These are phyloP conservation scores for Thermophis baileyi DNA, from an alignment of 2,113 vertebrate genomes.

Conservation along the genomic window DNA sequence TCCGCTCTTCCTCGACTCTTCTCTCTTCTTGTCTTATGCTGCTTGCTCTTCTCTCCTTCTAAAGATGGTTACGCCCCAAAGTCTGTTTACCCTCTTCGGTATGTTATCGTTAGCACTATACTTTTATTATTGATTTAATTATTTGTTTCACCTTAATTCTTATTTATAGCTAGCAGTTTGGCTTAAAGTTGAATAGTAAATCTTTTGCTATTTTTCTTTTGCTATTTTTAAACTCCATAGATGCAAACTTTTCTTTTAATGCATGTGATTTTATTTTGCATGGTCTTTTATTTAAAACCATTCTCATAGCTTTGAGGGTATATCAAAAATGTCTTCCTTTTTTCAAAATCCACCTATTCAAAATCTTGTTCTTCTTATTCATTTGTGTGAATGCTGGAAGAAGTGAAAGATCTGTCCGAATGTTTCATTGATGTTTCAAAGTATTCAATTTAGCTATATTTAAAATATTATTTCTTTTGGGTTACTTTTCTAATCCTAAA, in stretches of 20 bases:
- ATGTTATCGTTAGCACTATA: conserved; percentile 95
- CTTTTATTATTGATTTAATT: conserved; percentile 82
- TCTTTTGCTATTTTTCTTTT: conserved; percentile 82
- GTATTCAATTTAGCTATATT: conserved; percentile 64
- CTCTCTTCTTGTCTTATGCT: conserved; percentile 99
- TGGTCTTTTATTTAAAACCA: conserved; percentile 85
- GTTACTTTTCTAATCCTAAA: conserved; percentile 80
- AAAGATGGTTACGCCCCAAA: conserved; percentile 92
- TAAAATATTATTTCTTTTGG: conserved; percentile 78
- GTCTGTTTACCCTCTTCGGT: conserved; percentile 92
- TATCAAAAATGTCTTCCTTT: conserved; percentile 79
- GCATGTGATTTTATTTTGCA: conserved; percentile 89
- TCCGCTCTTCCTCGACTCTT: conserved; percentile 99
- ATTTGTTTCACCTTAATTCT: conserved; percentile 86
- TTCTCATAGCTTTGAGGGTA: conserved; percentile 88
- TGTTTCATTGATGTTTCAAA: conserved; percentile 81
- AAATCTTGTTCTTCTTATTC: conserved; percentile 83
- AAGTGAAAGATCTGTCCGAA: conserved; percentile 76
- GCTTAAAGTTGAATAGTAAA: conserved; percentile 96
- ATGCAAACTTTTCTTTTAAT: conserved; percentile 84
- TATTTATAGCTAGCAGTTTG: conserved; percentile 99
- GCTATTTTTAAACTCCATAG: conserved; percentile 78
- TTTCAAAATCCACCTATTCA: conserved; percentile 85
- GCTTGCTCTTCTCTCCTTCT: conserved; percentile 92
- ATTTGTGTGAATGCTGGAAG: conserved; percentile 79